Evolutionary conservation across 2,888 invertebrate genomes (phyloP).

Genomic region (Catocala nupta): DNA sequence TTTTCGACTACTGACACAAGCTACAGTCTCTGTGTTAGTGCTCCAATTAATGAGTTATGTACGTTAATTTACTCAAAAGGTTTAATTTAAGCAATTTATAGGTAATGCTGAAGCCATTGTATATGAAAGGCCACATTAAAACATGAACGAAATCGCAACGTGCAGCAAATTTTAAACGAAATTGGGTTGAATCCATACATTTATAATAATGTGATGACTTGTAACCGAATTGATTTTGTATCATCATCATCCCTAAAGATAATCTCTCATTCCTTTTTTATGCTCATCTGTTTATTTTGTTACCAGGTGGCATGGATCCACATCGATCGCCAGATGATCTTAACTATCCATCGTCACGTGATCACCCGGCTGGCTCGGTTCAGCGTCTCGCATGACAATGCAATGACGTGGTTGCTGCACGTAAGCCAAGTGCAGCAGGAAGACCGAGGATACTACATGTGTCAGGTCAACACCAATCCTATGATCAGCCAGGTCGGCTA

Average conservation of each 20-base stretch:
- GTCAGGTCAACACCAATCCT: slow-evolving; percentile 96
- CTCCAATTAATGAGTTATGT: too few species aligned
- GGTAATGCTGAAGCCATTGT: neutral
- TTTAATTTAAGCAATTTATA: neutral
- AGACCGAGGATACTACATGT: slow-evolving; percentile 96
- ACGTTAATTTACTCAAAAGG: too few species aligned
- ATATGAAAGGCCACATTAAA: too few species aligned
- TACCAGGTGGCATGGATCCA: slow-evolving; percentile 97
- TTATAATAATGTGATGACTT: too few species aligned
- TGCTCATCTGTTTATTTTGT: slow-evolving; percentile 32
- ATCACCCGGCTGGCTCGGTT: slow-evolving; percentile 96
- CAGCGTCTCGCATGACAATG: slow-evolving; percentile 96
- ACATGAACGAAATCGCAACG: too few species aligned
- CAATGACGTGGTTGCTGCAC: slow-evolving; percentile 96
- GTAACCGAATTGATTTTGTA: too few species aligned
- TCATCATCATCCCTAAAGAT: too few species aligned
- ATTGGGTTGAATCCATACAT: too few species aligned
- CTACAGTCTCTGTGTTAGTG: too few species aligned
- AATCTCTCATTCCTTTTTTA: too few species aligned
- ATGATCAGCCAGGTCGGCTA: slow-evolving; percentile 98
- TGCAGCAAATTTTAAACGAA: too few species aligned
- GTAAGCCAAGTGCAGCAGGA: slow-evolving; percentile 97
- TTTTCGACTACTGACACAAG: too few species aligned
- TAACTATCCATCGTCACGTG: slow-evolving; percentile 97
- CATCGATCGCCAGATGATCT: slow-evolving; percentile 97